Percentiles rank a stretch among this genome's conserved stretches.
Evolutionary conservation across 2,113 vertebrate genomes (phyloP).

Genomic region (Phrynocephalus versicolor): DNA sequence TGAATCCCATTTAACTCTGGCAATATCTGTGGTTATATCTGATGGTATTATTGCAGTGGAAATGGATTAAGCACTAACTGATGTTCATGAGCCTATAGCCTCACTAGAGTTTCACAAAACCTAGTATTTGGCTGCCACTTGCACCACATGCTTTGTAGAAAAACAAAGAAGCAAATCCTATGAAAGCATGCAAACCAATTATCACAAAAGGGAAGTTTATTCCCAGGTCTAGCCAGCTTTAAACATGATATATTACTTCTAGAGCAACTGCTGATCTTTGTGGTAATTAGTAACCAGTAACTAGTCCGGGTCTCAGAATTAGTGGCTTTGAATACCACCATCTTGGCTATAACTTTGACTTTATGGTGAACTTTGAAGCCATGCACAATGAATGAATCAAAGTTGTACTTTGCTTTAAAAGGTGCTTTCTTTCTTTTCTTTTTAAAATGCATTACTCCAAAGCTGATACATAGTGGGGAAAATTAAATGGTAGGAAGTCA

Average conservation of each 20-base stretch:
- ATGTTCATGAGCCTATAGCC: too few relatives aligned
- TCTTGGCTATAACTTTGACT: neutral
- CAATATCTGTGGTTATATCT: neutral
- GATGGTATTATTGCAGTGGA: neutral
- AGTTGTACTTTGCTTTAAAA: too few relatives aligned
- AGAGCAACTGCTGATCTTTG: accelerated
- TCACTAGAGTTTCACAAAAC: neutral
- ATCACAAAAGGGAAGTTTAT: neutral
- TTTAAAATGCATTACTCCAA: too few relatives aligned
- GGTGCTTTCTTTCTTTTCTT: too few relatives aligned
- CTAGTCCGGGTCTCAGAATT: too few relatives aligned
- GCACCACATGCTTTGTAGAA: neutral
- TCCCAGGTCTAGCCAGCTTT: neutral
- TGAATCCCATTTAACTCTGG: neutral
- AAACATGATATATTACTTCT: neutral
- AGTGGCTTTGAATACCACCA: neutral
- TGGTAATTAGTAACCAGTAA: too few relatives aligned
- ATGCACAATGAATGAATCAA: neutral
- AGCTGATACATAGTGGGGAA: too few relatives aligned
- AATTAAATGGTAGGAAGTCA: too few relatives aligned
- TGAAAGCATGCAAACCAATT: neutral
- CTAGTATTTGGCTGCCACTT: neutral
- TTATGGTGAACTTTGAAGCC: neutral
- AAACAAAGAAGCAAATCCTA: neutral
- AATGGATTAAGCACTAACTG: neutral